Conservation (phyloP, 2,888 invertebrate species). For the Schizaphis graminum region DNA sequence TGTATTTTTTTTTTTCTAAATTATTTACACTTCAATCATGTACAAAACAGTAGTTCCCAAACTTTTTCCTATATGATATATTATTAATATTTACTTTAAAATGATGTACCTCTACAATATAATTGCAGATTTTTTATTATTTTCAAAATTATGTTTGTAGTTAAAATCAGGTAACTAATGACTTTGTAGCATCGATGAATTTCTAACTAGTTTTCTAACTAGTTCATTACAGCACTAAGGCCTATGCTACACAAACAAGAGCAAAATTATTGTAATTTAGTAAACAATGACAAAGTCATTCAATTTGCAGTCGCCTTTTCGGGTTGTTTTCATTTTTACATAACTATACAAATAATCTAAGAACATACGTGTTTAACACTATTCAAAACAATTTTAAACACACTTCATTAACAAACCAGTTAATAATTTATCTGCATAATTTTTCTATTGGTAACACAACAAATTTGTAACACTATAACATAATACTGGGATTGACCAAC, state of each 20-base stretch:
- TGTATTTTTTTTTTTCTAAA: neutral
- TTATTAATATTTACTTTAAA: neutral
- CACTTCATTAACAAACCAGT: neutral
- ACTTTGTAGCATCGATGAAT: neutral
- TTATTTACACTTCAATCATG: neutral
- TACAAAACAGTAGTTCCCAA: neutral
- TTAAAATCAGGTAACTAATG: neutral
- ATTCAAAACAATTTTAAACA: neutral
- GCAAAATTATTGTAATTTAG: conserved; percentile 10
- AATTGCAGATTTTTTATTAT: neutral
- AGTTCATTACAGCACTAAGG: neutral
- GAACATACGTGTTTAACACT: neutral
- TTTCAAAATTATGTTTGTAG: neutral
- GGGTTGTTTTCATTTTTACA: neutral
- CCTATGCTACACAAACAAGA: neutral
- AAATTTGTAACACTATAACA: neutral
- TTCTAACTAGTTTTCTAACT: neutral
- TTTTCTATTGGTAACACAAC: neutral
- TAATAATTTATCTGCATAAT: neutral
- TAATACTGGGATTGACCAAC: neutral
- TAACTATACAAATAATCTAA: neutral
- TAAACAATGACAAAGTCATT: neutral
- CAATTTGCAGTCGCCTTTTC: neutral
- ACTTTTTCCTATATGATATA: neutral
- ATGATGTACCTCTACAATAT: neutral